Percentiles rank a stretch among this genome's conserved stretches.
Conservation (phyloP, 1,140 invertebrate genomes). For the Heliconius nattereri region DNA sequence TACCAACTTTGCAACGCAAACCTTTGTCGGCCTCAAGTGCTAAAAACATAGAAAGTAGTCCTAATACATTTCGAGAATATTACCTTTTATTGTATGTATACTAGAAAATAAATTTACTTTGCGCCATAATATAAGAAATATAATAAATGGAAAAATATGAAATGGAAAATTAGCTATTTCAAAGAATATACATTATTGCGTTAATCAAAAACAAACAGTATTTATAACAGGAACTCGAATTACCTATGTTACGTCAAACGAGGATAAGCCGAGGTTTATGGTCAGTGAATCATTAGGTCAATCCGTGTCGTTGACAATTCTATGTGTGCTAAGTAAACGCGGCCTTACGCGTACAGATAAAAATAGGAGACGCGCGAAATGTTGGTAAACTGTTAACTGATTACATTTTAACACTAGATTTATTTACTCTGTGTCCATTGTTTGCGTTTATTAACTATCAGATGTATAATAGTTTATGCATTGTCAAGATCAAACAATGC, state of each 20-base stretch:
- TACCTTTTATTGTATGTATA: conserved; percentile 16
- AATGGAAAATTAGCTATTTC: conserved; percentile 29
- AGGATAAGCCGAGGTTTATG: conserved; percentile 72
- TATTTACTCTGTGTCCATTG: conserved; percentile 57
- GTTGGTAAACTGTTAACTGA: conserved; percentile 43
- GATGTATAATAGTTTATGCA: conserved; percentile 54
- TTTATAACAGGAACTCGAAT: conserved; percentile 41
- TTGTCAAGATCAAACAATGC: conserved; percentile 68
- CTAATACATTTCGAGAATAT: conserved; percentile 41
- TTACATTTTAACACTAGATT: conserved; percentile 40
- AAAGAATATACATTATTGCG: conserved; percentile 31
- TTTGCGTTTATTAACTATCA: conserved; percentile 47
- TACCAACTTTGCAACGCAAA: conserved; percentile 51
- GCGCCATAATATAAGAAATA: neutral
- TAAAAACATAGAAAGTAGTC: conserved; percentile 73
- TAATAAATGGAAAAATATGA: conserved; percentile 24
- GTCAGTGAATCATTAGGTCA: conserved; percentile 77
- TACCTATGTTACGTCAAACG: conserved; percentile 63
- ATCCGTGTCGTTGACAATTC: conserved; percentile 72
- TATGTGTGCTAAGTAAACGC: conserved; percentile 68
- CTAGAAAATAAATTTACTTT: conserved; percentile 23
- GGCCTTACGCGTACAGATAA: conserved; percentile 50
- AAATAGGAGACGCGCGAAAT: conserved; percentile 45
- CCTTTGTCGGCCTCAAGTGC: conserved; percentile 64
- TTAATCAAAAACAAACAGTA: conserved; percentile 31